A percentile compares a stretch with the other conserved stretches of the same genome.
These are phyloP conservation scores for Daktulosphaira vitifoliae DNA, from an alignment of 1,140 invertebrate species.

Conservation along the genomic window DNA sequence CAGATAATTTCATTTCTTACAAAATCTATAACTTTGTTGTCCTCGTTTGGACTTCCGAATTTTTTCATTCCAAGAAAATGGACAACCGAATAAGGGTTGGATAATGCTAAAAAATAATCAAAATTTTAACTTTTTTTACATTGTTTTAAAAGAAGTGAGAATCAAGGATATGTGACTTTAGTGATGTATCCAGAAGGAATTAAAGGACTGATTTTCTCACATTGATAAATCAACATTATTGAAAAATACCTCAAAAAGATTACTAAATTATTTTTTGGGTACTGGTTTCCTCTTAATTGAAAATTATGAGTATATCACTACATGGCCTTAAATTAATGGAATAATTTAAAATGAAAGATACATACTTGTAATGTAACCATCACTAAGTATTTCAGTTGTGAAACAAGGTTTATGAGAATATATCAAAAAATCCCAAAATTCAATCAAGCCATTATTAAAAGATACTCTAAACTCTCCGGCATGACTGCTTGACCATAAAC, in stretches of 20 bases:
- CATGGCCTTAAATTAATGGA: too few species aligned
- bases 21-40: neutral
- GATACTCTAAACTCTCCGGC: slow-evolving; percentile 4
- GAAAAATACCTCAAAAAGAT: too few species aligned
- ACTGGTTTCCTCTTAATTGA: too few species aligned
- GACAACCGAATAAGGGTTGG: neutral
- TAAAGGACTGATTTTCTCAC: too few species aligned
- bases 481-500: slow-evolving; percentile 11
- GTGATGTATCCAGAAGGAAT: too few species aligned
- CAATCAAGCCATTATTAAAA: neutral
- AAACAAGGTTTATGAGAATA: slow-evolving; percentile 10
- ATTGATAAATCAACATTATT: too few species aligned
- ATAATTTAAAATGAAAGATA: too few species aligned
- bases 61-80: neutral
- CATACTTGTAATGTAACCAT: slow-evolving; percentile 4
- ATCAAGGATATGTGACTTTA: too few species aligned
- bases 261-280: too few species aligned
- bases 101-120: neutral
- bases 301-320: too few species aligned
- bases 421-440: slow-evolving; percentile 28
- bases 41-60: neutral
- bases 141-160: too few species aligned
- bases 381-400: neutral
- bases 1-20: slow-evolving; percentile 3
- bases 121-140: neutral